phyloP scores from a whole-genome alignment of 2,888 invertebrate genomes.

The Amphipoea lucens region DNA sequence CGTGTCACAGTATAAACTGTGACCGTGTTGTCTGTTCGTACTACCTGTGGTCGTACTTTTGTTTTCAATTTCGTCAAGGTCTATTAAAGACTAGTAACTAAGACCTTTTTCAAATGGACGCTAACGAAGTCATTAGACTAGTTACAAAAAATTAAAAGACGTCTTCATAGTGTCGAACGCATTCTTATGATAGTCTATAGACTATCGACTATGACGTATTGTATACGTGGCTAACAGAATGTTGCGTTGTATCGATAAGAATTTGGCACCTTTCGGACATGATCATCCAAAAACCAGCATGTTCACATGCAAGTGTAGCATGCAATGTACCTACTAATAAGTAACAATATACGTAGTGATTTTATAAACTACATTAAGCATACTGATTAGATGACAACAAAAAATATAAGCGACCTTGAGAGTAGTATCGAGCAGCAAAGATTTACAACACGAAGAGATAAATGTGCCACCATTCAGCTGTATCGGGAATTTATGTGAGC shows the following conservation, averaged over 20 bases:
- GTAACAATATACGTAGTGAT: neutral
- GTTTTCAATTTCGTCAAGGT: slow-evolving; percentile 57
- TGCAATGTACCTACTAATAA: neutral
- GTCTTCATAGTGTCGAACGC: slow-evolving; percentile 9
- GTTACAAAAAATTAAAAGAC: slow-evolving; percentile 16
- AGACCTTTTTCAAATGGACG: slow-evolving; percentile 57
- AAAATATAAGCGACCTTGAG: slow-evolving; percentile 17
- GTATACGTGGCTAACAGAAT: slow-evolving; percentile 12
- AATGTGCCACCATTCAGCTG: slow-evolving; percentile 34
- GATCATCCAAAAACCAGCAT: slow-evolving; percentile 27
- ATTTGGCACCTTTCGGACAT: slow-evolving; percentile 36
- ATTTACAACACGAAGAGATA: slow-evolving; percentile 27
- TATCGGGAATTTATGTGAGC: slow-evolving; percentile 19
- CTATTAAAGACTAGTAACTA: slow-evolving; percentile 52
- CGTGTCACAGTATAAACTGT: no score
- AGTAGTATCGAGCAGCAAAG: slow-evolving; percentile 14
- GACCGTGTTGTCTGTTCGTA: slow-evolving; percentile 23
- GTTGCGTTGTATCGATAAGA: slow-evolving; percentile 8
- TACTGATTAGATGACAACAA: slow-evolving; percentile 17
- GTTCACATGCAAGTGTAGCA: slow-evolving; percentile 32
- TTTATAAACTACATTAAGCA: slow-evolving; percentile 15
- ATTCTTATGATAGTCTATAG: neutral
- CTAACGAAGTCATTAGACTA: slow-evolving; percentile 28
- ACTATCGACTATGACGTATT: neutral
- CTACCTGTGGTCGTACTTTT: slow-evolving; percentile 35